These are phyloP conservation scores for Sarotherodon lohbergeri DNA, from an alignment of 2,113 vertebrate genomes.

Conservation along the genomic window DNA sequence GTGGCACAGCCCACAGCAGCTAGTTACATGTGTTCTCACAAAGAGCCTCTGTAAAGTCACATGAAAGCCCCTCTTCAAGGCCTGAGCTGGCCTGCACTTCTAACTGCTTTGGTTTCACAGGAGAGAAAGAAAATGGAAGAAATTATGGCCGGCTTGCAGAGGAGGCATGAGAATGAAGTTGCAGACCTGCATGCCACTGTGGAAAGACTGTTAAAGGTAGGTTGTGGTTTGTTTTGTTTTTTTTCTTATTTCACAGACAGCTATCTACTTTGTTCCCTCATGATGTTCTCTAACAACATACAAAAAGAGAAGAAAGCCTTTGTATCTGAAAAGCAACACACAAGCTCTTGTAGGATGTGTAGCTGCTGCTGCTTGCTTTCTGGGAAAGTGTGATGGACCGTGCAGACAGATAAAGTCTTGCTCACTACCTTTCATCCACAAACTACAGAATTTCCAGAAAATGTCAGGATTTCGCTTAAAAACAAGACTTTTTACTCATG, in stretches of 20 bases:
- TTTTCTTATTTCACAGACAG: background rate
- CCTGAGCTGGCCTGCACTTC: background rate
- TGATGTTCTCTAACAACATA: background rate
- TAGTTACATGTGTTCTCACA: conserved; percentile 38
- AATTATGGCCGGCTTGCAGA: conserved; percentile 52
- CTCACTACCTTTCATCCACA: background rate
- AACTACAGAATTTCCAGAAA: background rate
- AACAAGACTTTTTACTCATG: background rate
- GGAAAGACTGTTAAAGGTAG: conserved; percentile 67
- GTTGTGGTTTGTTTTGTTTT: background rate
- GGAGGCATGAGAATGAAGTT: conserved; percentile 61
- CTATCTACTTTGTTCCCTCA: background rate
- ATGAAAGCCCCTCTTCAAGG: conserved; percentile 50
- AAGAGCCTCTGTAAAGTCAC: conserved; percentile 46
- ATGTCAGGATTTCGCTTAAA: background rate
- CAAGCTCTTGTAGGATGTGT: background rate
- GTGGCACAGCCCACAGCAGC: background rate
- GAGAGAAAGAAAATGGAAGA: conserved; percentile 69
- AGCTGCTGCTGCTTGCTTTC: background rate
- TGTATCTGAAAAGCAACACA: background rate
- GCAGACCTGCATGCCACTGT: conserved; percentile 64
- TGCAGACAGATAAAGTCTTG: background rate
- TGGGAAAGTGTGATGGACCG: background rate
- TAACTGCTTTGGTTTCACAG: conserved; percentile 61
- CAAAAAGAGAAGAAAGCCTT: background rate